Evolutionary conservation across 2,113 vertebrate genomes (phyloP), one percentile per base, ranked within the genome.

Genomic region (Todiramphus saurophagus): DNA sequence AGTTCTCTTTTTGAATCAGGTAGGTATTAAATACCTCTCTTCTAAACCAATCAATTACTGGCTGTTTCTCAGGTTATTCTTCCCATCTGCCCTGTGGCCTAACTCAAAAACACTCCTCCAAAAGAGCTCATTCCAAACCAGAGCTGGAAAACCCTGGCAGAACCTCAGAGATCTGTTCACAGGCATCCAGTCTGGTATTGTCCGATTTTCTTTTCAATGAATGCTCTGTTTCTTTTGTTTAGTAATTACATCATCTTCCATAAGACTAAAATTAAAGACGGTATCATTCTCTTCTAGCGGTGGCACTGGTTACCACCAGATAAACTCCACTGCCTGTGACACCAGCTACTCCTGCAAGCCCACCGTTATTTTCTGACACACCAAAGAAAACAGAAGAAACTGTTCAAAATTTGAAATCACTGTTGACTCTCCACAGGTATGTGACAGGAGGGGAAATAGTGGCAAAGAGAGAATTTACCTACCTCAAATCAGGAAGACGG

Each of bases 401-500:
- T 0, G 16, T 3, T 25, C 5, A 50, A 37, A 59, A 33, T 24
- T 16, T 50, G 27, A 53, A 72, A 59, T 27, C 25, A 3, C 17
- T 35, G 50, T 77, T 82, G n/a, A 8, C n/a, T 60, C 27, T 9
- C 39, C 9, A 8, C 35, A n/a, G 3, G 1, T 6, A 66, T 0
- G 18, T 66, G 46, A 74, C 7, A 87, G 75, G 62, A 79, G 44
- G 69, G 9, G 60, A 28, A 27, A 83, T 12, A 78, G 56, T 11
- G 5, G 33, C 5, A 70, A 76, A 44, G 28, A 78, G 21, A 66
- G 33, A 74, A 87, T 14, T 88, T 83, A 77, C 97, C 56, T 70
- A 98, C 97, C 96, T 97, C 69, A 78, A 75, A 28, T 31, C 44
- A 92, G 90, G 96, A 87, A 92, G 95, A 95, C 76, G 92, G 74